Evolutionary conservation across 2,113 vertebrate genomes (phyloP), one percentile per base, ranked within the genome.

Genomic region (Drymodes brunneopygia): DNA sequence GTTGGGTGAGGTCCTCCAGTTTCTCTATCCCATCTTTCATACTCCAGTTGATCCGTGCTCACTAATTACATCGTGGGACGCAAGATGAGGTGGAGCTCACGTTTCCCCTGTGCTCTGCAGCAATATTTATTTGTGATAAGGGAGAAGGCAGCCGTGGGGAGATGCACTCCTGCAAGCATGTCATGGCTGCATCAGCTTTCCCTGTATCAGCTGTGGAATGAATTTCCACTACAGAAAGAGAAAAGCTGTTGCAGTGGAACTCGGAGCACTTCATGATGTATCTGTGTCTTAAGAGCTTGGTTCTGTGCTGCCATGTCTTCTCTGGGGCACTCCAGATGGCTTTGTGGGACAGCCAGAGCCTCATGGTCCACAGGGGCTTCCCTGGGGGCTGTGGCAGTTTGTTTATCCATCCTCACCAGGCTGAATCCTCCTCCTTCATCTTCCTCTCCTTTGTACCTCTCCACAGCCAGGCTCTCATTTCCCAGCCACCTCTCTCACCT

Each of bases 121-220:
- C 8, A 69, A 60, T 81, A 51, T 78, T 92, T 88, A 25, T 54
- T 81, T 44, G 60, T 33, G 88, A 81, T 84, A 93, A 88, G 4
- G 6, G 64, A n/a, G 60, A 33, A 86, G 54, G 71, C 60, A 84
- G 56, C 44, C 1, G 0, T 29, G 69, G 65, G 56, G 80, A 40
- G 51, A n/a, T 3, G 0, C 50, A 51, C 75, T 45, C 80, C 42
- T 17, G 35, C 0, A 1, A 28, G 79, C 1, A 0, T 47, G 6
- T 81, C 77, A 38, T 25, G 72, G 40, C 88, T 45, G 45, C 36
- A 42, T 35, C 15, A 2, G 67, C 58, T 57, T 11, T 54, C 4
- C 3, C 80, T 44, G 6, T 15, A 38, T 50, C 47, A 28, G 79
- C 75, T 44, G 4, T 20, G 69, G 31, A 81, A 83, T 88, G 28